Evolutionary conservation across 92 coral and sea anemone genomes (phyloP).

Genomic region (Zoanthus sociatus): DNA sequence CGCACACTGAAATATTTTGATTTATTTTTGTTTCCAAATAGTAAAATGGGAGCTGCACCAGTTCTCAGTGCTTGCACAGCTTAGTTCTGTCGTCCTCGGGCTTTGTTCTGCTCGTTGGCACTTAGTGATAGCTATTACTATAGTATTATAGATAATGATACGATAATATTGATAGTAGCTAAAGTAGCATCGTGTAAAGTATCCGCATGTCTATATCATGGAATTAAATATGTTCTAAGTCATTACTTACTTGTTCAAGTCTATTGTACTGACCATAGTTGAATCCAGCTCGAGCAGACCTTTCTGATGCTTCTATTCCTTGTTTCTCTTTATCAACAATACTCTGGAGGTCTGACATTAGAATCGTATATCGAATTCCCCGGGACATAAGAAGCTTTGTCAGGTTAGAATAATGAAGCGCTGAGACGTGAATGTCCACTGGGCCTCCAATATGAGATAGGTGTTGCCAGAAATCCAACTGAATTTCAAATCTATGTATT

Average conservation of each 20-base stretch:
- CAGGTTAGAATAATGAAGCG: constrained; percentile 51
- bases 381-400: constrained; percentile 56
- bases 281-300: constrained; percentile 47
- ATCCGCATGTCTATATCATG: background rate
- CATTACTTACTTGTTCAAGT: constrained; percentile 49
- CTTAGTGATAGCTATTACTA: no score
- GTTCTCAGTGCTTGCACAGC: no score
- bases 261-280: constrained; percentile 76
- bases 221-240: background rate
- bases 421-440: constrained; percentile 82
- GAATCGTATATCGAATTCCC: constrained; percentile 64
- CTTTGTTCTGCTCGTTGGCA: no score
- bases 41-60: no score
- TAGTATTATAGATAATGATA: no score
- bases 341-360: constrained; percentile 76
- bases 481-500: background rate
- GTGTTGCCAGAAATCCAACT: constrained; percentile 93
- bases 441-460: constrained; percentile 72
- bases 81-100: no score
- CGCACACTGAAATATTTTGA: no score
- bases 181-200: no score
- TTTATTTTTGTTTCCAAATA: no score
- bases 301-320: constrained; percentile 24
- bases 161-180: no score
- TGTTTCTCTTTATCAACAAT: constrained; percentile 71